phyloP scores from a whole-genome alignment of 92 coral and sea anemone species.

The Porites divaricata region DNA sequence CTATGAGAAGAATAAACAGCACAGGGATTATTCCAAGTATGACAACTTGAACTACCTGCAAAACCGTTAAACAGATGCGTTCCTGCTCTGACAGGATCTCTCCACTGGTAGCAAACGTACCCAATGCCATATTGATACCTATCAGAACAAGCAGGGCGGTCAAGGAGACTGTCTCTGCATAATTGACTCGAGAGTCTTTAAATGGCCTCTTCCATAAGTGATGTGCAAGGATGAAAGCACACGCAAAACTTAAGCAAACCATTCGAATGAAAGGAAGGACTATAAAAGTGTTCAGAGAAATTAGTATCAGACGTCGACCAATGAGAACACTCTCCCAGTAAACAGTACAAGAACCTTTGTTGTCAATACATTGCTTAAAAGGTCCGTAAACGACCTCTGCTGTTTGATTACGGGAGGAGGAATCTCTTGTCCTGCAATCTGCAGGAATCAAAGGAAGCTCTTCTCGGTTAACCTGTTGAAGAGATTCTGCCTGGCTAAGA shows the following conservation, averaged over 20 bases:
- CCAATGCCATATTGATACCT: slow-evolving; percentile 31
- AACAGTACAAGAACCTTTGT: slow-evolving; percentile 22
- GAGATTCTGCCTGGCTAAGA: neutral
- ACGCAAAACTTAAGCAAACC: slow-evolving; percentile 25
- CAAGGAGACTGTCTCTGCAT: slow-evolving; percentile 43
- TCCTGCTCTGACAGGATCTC: slow-evolving; percentile 21
- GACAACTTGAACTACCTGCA: slow-evolving; percentile 19
- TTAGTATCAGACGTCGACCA: slow-evolving; percentile 48
- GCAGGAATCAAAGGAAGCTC: neutral
- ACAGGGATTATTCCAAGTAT: slow-evolving; percentile 19
- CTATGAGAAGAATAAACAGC: neutral
- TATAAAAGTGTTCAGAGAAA: slow-evolving; percentile 37
- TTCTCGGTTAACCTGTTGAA: neutral
- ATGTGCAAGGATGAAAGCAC: slow-evolving; percentile 33
- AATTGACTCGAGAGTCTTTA: slow-evolving; percentile 24
- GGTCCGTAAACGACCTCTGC: slow-evolving; percentile 51
- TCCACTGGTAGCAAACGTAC: slow-evolving; percentile 17
- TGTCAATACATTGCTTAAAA: slow-evolving; percentile 1
- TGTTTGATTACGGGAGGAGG: neutral
- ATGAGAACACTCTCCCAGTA: slow-evolving; percentile 65
- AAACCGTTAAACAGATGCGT: slow-evolving; percentile 7
- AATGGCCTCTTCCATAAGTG: slow-evolving; percentile 46
- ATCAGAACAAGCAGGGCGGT: slow-evolving; percentile 42
- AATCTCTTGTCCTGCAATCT: neutral
- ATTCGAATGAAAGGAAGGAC: slow-evolving; percentile 22